Conservation (phyloP, 2,113 vertebrate species). For the Piaya cayana region DNA sequence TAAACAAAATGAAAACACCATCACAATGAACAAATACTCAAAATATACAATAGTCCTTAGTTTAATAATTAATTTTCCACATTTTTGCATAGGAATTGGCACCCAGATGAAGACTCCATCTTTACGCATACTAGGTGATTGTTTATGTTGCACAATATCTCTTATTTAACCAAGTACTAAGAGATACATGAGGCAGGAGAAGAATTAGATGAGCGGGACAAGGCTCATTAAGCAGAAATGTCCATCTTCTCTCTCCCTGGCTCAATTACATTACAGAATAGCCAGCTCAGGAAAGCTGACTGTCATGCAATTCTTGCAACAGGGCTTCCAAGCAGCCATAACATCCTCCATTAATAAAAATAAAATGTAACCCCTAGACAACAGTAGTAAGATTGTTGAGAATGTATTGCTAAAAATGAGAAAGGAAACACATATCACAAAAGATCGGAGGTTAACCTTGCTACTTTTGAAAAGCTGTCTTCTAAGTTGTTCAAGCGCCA, state of each 20-base stretch:
- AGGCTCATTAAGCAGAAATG: conserved; percentile 1
- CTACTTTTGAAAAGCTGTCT: not conserved
- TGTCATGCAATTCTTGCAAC: not conserved
- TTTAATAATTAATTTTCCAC: not conserved
- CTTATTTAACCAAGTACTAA: not conserved
- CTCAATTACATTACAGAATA: not conserved
- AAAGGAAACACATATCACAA: not conserved
- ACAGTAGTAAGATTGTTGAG: not conserved
- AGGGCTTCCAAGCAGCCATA: not conserved
- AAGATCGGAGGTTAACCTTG: not conserved
- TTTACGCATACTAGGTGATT: not conserved
- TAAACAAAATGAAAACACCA: conserved; percentile 60
- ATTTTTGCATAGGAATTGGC: not conserved
- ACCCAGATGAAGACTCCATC: not conserved
- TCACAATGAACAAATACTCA: conserved; percentile 27
- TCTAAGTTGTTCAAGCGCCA: not conserved
- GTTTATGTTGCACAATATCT: not conserved
- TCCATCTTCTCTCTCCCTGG: not conserved
- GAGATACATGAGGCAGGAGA: not conserved
- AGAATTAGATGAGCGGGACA: not conserved
- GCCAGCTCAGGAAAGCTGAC: conserved; percentile 9
- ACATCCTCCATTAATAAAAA: conserved; percentile 5
- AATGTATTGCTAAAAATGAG: not conserved
- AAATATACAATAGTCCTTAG: not conserved
- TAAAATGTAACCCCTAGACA: not conserved